Evolutionary conservation across 2,797 vertebrate genomes (phyloP).

Genomic region (Neosilurus hyrtlii): DNA sequence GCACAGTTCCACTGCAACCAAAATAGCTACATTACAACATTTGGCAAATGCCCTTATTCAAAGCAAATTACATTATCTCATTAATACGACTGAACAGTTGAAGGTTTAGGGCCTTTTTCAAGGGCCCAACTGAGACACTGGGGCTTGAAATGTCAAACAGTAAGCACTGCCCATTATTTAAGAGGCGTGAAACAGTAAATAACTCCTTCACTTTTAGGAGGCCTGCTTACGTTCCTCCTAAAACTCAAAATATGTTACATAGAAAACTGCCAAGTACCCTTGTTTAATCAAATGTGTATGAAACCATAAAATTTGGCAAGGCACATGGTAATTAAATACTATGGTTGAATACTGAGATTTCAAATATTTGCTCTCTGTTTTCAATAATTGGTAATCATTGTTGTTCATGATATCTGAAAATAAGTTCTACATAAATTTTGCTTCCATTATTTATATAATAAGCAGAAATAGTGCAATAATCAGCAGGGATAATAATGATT

Average conservation of each 20-base stretch:
- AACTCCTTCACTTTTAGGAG: background rate
- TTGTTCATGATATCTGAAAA: background rate
- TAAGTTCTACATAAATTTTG: background rate
- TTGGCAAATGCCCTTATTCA: too few species aligned
- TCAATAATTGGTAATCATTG: background rate
- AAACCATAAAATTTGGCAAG: slow-evolving; percentile 18
- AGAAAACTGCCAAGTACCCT: slow-evolving; percentile 37
- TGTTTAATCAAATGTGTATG: slow-evolving; percentile 45
- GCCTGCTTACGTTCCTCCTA: slow-evolving; percentile 40
- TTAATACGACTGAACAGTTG: too few species aligned
- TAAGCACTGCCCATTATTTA: background rate
- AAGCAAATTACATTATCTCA: too few species aligned
- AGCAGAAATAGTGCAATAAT: background rate
- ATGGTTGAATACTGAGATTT: background rate
- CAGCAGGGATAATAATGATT: background rate
- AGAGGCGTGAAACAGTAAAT: background rate
- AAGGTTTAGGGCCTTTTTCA: too few species aligned
- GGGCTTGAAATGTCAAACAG: too few species aligned
- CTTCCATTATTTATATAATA: background rate
- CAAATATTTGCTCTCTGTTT: background rate
- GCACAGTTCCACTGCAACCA: too few species aligned
- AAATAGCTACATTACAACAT: background rate
- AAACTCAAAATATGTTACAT: slow-evolving; percentile 57
- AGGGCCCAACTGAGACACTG: too few species aligned
- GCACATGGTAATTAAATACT: slow-evolving; percentile 30